Percentiles rank a stretch among this genome's conserved stretches.
These are phyloP conservation scores for Glandiceps talaboti DNA, from an alignment of 53 echinoderm and acorn worm genomes.

Conservation along the genomic window DNA sequence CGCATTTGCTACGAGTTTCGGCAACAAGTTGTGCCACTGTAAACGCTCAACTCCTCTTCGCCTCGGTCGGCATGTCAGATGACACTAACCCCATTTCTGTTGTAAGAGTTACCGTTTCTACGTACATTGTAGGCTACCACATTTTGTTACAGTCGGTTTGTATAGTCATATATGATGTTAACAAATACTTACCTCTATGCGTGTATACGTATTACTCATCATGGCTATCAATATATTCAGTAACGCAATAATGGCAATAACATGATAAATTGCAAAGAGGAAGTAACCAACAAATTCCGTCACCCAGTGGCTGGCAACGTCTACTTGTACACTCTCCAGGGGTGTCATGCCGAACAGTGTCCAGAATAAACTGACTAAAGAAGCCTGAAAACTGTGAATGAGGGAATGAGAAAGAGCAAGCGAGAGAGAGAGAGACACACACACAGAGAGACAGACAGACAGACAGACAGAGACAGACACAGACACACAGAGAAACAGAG, in stretches of 20 bases:
- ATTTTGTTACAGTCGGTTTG: too few species aligned
- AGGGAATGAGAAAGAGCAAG: too few species aligned
- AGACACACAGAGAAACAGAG: background rate
- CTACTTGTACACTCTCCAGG: conserved; percentile 11
- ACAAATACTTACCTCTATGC: conserved; percentile 88
- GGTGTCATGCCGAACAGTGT: conserved; percentile 60
- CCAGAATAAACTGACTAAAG: conserved; percentile 91
- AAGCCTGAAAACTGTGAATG: conserved; percentile 39
- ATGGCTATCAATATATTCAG: conserved; percentile 97
- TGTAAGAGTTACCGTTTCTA: too few species aligned
- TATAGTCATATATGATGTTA: too few species aligned
- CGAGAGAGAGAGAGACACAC: background rate
- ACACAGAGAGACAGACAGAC: background rate
- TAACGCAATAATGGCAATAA: conserved; percentile 86
- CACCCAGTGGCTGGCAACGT: conserved; percentile 27
- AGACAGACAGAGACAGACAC: background rate
- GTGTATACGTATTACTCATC: conserved; percentile 99
- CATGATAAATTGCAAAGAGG: conserved; percentile 89
- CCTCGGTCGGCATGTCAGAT: too few species aligned
- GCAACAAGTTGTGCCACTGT: too few species aligned
- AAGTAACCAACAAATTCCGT: conserved; percentile 78
- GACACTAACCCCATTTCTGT: too few species aligned
- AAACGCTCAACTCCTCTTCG: too few species aligned
- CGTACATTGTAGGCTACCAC: too few species aligned
- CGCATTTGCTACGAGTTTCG: too few species aligned